A percentile compares a stretch with the other conserved stretches of the same genome.
Evolutionary conservation across 2,113 vertebrate genomes (phyloP).

Genomic region (Oriolus oriolus): DNA sequence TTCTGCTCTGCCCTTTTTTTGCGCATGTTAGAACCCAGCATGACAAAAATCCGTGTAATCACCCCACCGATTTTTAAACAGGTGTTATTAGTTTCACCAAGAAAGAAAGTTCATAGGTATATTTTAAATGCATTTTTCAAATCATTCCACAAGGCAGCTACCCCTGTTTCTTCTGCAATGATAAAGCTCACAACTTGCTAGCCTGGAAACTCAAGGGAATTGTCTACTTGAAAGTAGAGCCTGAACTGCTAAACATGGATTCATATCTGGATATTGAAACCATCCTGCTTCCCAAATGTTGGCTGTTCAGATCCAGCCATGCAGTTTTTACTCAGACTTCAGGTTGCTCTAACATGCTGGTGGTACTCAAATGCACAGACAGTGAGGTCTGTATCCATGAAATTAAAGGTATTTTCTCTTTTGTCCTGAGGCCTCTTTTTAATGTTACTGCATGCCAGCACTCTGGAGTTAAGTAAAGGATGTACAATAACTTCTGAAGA

Average conservation of each 20-base stretch:
- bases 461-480: neutral
- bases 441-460: neutral
- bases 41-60: neutral
- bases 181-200: neutral
- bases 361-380: neutral
- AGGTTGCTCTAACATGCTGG: neutral
- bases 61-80: neutral
- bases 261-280: neutral
- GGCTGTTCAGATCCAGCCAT: neutral
- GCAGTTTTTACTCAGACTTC: neutral
- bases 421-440: neutral
- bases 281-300: neutral
- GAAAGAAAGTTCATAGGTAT: neutral
- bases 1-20: neutral
- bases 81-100: neutral
- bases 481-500: neutral
- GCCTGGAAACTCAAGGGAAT: neutral
- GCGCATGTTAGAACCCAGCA: neutral
- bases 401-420: neutral
- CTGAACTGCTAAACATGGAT: conserved; percentile 38
- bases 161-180: neutral
- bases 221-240: neutral
- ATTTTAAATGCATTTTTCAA: neutral
- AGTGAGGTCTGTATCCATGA: neutral
- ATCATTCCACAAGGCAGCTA: neutral